Base-by-base conservation (phyloP, 2,888 invertebrate species). In the Neoascia interrupta region DNA sequence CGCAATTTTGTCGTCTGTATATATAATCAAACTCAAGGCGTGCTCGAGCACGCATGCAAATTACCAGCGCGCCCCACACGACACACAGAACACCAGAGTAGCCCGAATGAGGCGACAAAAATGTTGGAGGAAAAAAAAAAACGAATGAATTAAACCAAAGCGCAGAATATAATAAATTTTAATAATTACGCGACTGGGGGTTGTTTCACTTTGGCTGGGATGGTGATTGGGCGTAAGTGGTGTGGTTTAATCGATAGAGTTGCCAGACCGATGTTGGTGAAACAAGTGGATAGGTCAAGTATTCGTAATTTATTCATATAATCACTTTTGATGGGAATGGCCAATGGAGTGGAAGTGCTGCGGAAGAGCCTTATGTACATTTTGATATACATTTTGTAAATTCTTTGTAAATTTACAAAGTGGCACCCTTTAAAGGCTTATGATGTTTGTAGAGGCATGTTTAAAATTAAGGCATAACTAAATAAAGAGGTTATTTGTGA, bases 201-300 rank as follows among this genome's bases (percentile, higher is more conserved):
- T 69, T 69, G 68, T 39, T 74, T 34, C 53, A 37, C 37, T 47
- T 49, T 54, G 54, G 41, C 36, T 19, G n/a, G n/a, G n/a, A 31
- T 36, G 68, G 6, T 61, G 56, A 75, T 69, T 61, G 75, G 69
- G 61, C n/a, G n/a, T 75, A 61, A 69, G 66, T 74, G 74, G 74
- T 60, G 37, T 56, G 61, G 49, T 54, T 75, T 49, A 47, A 61
- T 54, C 61, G 28, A 49, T 37, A 75, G 75, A 21, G 56, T 69
- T 75, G 51, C 61, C 68, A 69, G 36, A 49, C 54, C 49, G 18
- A 60, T 36, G 6, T 39, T 28, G 15, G 10, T 6, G 3, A 19
- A 1, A 11, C 26, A 41, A 19, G 43, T 60, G 68, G 54, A 68
- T 51, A 63, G 56, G 68, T 75, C 69, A 75, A 69, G 74, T 63